Percentiles rank a stretch among this genome's conserved stretches.
Conservation (phyloP, 2,888 invertebrate species). For the Campaea margaritaria region DNA sequence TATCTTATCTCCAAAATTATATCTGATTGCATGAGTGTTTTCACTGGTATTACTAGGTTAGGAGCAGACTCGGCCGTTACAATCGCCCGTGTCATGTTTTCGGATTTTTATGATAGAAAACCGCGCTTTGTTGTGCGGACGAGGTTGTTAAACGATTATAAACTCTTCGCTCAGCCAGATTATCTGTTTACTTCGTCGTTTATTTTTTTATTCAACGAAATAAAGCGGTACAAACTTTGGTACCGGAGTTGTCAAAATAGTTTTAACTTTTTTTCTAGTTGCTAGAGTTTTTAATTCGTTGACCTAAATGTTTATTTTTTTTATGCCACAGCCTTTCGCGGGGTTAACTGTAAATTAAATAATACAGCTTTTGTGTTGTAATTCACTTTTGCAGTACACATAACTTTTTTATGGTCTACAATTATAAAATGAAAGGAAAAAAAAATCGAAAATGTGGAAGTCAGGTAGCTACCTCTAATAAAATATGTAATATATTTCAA, state of each 20-base stretch:
- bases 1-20: constrained; percentile 71
- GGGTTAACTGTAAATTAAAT: constrained; percentile 46
- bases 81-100: constrained; percentile 70
- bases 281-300: constrained; percentile 28
- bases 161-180: constrained; percentile 4
- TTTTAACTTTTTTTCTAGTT: constrained; percentile 18
- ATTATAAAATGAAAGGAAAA: not conserved
- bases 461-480: no score
- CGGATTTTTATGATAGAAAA: constrained; percentile 68
- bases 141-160: constrained; percentile 45
- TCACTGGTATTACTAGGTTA: constrained; percentile 73
- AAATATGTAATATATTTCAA: no score
- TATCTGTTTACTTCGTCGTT: constrained; percentile 6
- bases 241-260: constrained; percentile 19
- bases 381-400: constrained; percentile 3
- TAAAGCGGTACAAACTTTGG: constrained; percentile 17
- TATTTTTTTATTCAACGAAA: constrained; percentile 11
- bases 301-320: constrained; percentile 60
- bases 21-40: constrained; percentile 57
- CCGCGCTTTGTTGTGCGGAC: constrained; percentile 37
- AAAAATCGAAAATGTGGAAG: no score
- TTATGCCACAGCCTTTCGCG: constrained; percentile 45
- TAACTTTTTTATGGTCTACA: constrained; percentile 6
- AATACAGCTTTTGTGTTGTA: constrained; percentile 22
- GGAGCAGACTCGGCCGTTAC: constrained; percentile 55